These are phyloP conservation scores for Gavialis gangeticus DNA, from an alignment of 2,113 vertebrate genomes.

Conservation along the genomic window DNA sequence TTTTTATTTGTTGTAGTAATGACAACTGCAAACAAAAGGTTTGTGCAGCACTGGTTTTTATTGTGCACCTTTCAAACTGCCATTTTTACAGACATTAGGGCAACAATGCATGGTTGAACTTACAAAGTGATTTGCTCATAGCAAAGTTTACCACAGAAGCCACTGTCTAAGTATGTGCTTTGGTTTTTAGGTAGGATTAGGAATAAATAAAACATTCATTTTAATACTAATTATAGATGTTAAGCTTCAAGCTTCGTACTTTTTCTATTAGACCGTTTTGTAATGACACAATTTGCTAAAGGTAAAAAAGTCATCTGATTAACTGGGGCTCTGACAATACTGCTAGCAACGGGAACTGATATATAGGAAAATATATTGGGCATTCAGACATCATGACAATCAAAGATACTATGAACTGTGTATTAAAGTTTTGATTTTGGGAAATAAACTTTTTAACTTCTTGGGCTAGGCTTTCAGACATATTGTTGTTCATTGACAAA, in stretches of 20 bases:
- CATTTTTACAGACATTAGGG: neutral
- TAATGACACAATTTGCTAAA: neutral
- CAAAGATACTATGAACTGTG: neutral
- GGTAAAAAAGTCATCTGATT: neutral
- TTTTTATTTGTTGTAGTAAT: neutral
- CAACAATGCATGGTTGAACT: neutral
- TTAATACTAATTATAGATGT: neutral
- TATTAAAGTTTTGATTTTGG: neutral
- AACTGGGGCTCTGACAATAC: neutral
- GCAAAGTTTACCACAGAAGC: neutral
- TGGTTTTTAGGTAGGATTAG: neutral
- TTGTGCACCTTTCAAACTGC: neutral
- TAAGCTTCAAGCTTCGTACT: neutral
- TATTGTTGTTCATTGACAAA: neutral
- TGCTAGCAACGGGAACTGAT: neutral
- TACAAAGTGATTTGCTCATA: neutral
- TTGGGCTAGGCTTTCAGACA: neutral
- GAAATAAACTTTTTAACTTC: neutral
- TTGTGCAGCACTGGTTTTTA: neutral
- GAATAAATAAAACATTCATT: neutral
- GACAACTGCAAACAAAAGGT: neutral
- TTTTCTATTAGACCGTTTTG: neutral
- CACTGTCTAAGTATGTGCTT: neutral
- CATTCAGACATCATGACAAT: neutral
- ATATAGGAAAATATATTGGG: neutral